Percentiles rank a stretch among this genome's conserved stretches.
phyloP scores from a whole-genome alignment of 2,113 vertebrate species.

The Rostratula benghalensis region DNA sequence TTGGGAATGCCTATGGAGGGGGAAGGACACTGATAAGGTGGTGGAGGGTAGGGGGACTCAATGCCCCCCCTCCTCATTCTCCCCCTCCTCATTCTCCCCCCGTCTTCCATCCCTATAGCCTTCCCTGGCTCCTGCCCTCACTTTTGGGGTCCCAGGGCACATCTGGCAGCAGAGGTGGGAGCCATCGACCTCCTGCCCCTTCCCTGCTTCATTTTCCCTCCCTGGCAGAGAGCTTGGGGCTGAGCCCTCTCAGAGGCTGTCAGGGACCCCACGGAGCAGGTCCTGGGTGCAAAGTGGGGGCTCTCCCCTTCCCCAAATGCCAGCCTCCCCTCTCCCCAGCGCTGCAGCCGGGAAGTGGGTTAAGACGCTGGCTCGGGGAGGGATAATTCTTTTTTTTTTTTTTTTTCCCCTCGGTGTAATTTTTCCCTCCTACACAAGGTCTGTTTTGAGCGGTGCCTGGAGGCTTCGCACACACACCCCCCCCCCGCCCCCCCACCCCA shows the following conservation, averaged over 20 bases:
- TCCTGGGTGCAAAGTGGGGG: not conserved
- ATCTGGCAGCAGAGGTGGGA: not conserved
- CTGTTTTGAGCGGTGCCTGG: constrained; percentile 55
- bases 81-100: not conserved
- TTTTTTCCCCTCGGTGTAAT: constrained; percentile 33
- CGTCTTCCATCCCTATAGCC: not conserved
- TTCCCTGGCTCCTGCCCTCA: not conserved
- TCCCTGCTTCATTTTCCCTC: not conserved
- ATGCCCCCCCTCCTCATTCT: not conserved
- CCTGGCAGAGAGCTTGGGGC: not conserved
- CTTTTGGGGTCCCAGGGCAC: not conserved
- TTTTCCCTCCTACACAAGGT: constrained; percentile 63
- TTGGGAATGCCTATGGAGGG: not conserved
- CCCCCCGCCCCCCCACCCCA: not conserved
- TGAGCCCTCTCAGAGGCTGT: accelerated
- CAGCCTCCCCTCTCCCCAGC: not conserved
- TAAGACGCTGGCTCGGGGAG: not conserved
- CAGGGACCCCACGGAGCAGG: accelerated
- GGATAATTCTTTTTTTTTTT: not conserved
- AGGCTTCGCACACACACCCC: constrained; percentile 36
- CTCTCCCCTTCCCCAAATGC: not conserved
- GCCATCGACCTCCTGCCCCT: too few relatives aligned
- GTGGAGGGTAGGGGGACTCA: accelerated
- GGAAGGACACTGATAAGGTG: accelerated
- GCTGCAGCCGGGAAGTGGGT: not conserved